These are phyloP conservation scores for Sparus aurata DNA, from an alignment of 2,797 vertebrate genomes.

Conservation along the genomic window DNA sequence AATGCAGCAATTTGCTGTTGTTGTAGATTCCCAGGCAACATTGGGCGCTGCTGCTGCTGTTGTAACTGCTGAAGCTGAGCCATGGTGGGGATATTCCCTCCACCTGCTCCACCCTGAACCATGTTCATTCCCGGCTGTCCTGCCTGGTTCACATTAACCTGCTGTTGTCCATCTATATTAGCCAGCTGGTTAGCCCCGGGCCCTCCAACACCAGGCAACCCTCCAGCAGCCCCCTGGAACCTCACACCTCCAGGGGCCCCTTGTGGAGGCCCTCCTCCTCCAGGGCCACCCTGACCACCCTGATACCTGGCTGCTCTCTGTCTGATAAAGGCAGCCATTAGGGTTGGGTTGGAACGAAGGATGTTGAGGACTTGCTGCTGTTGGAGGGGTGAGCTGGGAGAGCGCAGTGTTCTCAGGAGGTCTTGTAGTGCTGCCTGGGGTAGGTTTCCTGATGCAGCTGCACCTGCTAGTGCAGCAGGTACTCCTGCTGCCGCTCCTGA, in stretches of 20 bases:
- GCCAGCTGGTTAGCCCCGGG: conserved; percentile 76
- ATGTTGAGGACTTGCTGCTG: conserved; percentile 98
- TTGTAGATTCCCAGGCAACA: conserved; percentile 81
- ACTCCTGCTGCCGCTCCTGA: conserved; percentile 70
- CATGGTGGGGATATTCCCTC: conserved; percentile 82
- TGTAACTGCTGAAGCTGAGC: conserved; percentile 88
- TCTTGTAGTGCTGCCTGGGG: conserved; percentile 95
- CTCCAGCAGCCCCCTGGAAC: conserved; percentile 83
- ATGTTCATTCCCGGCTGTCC: conserved; percentile 88
- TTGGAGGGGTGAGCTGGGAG: conserved; percentile 94
- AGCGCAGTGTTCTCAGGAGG: conserved; percentile 93
- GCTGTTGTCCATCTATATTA: conserved; percentile 83
- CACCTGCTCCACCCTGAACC: conserved; percentile 85
- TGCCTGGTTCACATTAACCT: conserved; percentile 83
- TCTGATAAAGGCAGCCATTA: conserved; percentile 97
- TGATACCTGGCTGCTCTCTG: conserved; percentile 94
- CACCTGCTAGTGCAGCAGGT: conserved; percentile 75
- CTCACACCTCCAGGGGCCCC: conserved; percentile 78
- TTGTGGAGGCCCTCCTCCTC: conserved; percentile 71
- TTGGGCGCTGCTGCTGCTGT: conserved; percentile 79
- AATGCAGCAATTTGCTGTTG: conserved; percentile 88
- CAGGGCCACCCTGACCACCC: conserved; percentile 73
- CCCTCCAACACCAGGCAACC: conserved; percentile 68
- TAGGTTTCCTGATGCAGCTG: conserved; percentile 76
- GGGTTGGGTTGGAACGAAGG: conserved; percentile 94